Conservation (phyloP, 2,797 vertebrate species). For the Scolopax bukidnonensis region DNA sequence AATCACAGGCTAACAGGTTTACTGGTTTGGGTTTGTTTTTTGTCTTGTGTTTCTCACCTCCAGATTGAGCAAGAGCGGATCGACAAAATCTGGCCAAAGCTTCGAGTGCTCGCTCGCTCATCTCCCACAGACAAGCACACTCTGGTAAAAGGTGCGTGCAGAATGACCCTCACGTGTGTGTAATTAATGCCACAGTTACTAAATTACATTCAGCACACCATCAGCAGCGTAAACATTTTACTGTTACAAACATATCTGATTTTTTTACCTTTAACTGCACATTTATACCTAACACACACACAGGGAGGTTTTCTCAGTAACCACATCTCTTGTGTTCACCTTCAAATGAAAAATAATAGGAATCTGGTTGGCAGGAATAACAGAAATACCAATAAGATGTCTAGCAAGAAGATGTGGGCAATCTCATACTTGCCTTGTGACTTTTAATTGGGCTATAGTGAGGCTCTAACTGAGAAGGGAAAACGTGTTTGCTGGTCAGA, state of each 20-base stretch:
- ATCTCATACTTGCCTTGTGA: neutral
- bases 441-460: neutral
- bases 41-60: neutral
- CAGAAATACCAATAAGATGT: neutral
- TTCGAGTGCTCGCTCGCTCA: conserved; percentile 92
- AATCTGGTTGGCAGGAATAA: neutral
- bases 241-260: neutral
- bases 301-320: neutral
- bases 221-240: neutral
- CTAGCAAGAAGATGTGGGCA: neutral
- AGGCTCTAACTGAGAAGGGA: neutral
- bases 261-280: neutral
- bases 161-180: rapidly evolving
- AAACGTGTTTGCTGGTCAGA: neutral
- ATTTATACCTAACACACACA: neutral
- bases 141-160: conserved; percentile 90
- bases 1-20: neutral
- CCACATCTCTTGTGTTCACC: neutral
- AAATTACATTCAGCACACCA: rapidly evolving
- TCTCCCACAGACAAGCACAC: conserved; percentile 94
- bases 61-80: conserved; percentile 94
- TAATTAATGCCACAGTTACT: neutral
- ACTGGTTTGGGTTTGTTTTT: neutral
- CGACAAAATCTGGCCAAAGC: conserved; percentile 96
- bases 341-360: neutral